Percentiles rank a stretch among this genome's conserved stretches.
phyloP scores from a whole-genome alignment of 53 echinoderm and acorn worm species.

The Echinometra lucunter region DNA sequence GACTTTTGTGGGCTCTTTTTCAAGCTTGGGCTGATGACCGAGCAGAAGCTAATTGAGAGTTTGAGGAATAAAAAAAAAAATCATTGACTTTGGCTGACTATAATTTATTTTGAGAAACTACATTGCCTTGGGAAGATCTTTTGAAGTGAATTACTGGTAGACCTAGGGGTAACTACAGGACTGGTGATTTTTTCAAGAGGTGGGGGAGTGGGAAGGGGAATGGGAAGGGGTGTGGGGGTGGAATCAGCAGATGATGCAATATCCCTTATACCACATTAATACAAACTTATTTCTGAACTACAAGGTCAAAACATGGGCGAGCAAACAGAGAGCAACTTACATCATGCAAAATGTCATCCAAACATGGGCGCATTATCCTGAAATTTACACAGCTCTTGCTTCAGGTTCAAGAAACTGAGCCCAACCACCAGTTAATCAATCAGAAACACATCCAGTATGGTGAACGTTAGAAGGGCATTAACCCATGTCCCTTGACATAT shows the following conservation, averaged over 20 bases:
- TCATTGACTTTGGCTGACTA: too few relatives aligned
- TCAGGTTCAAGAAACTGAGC: not conserved
- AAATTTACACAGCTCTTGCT: slow-evolving; percentile 2
- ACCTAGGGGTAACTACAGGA: not conserved
- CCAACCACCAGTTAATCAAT: not conserved
- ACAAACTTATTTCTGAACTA: not conserved
- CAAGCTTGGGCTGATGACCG: too few relatives aligned
- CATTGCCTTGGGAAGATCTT: too few relatives aligned
- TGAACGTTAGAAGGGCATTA: not conserved
- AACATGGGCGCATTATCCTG: not conserved
- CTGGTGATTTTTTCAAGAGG: too few relatives aligned
- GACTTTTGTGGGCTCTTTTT: too few relatives aligned
- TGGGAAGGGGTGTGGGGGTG: too few relatives aligned
- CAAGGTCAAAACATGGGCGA: not conserved
- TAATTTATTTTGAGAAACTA: too few relatives aligned
- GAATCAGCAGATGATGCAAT: too few relatives aligned
- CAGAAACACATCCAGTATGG: not conserved
- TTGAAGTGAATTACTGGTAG: too few relatives aligned
- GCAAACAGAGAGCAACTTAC: not conserved
- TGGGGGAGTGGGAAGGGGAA: too few relatives aligned
- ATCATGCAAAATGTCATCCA: not conserved
- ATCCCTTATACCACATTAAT: not conserved
- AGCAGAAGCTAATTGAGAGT: too few relatives aligned
- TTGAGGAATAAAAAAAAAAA: too few relatives aligned
- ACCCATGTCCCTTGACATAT: not conserved